Evolutionary conservation across 2,888 invertebrate species (phyloP), one percentile per base, ranked within the genome.

Genomic region (Tetropium fuscum): DNA sequence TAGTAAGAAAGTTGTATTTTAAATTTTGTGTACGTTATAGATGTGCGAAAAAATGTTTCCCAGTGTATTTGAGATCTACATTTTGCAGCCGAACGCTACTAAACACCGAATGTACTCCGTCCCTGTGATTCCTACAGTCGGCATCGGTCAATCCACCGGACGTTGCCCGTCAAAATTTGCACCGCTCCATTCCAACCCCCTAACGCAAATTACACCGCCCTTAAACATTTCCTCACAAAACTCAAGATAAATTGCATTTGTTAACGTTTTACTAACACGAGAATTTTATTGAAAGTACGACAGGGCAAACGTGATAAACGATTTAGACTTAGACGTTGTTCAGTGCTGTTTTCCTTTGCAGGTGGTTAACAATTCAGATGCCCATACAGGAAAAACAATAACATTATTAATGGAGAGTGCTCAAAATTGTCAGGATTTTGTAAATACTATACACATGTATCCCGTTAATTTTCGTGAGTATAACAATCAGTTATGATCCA

Each of bases 121-220:
- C 40, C 48, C 56, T 56, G 56, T 30, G 11, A 2, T 7, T 7
- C 40, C 30, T 1, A 10, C 20, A 27, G 11, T 41, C 41, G 25
- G 47, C 66, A 55, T 53, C 70, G 71, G 70, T 72, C 72, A 72
- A 71, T 72, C 70, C 68, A 70, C 67, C 47, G 66, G 64, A 58
- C 60, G 56, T 43, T 53, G 60, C 60, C 64, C 64, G 66, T 69
- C 69, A 66, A 64, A 65, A 62, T 66, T 60, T 53, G 60, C 64
- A n/a, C 43, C 48, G 55, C 16, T 13, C 27, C 44, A 27, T 11
- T 45, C 20, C 22, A 56, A 25, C 57, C 60, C 66, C 59, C 68
- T 54, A 60, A 71, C 73, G 70, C 71, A 73, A 73, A 73, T 73
- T 73, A 71, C 72, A 65, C 69, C 60, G 38, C 71, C 72, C 70